A percentile compares a stretch with the other conserved stretches of the same genome.
Conservation (phyloP, 1,140 invertebrate genomes). For the Drosophila sp. region DNA sequence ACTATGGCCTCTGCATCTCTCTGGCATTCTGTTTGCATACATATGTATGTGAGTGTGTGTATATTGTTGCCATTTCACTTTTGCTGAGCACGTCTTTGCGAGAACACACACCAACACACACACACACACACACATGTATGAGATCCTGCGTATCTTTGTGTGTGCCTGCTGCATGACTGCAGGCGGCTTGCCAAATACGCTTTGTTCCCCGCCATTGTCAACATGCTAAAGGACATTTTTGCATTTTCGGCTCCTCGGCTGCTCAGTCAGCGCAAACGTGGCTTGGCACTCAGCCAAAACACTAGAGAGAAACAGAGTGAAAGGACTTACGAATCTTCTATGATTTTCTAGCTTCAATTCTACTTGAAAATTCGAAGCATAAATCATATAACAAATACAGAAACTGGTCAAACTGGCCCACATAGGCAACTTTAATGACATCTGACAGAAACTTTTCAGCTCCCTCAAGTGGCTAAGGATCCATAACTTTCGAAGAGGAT, state of each 20-base stretch:
- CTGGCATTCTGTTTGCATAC: conserved; percentile 23
- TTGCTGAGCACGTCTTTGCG: conserved; percentile 69
- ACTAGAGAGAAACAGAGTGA: conserved; percentile 9
- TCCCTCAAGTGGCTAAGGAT: conserved; percentile 33
- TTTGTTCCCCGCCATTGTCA: conserved; percentile 76
- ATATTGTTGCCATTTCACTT: conserved; percentile 76
- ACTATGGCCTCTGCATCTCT: conserved; percentile 16
- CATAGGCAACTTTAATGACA: conserved; percentile 71
- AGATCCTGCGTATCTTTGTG: conserved; percentile 33
- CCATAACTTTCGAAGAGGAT: conserved; percentile 35
- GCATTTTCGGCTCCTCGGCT: conserved; percentile 72
- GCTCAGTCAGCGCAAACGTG: conserved; percentile 73
- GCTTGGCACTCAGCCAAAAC: conserved; percentile 59
- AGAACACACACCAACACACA: conserved; percentile 30
- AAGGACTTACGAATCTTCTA: conserved; percentile 20
- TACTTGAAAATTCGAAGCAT: conserved; percentile 60
- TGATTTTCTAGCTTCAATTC: conserved; percentile 75
- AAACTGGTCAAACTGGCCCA: conserved; percentile 64
- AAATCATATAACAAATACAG: conserved; percentile 50
- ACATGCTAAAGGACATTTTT: conserved; percentile 70
- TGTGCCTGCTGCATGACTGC: conserved; percentile 61
- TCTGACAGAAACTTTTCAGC: conserved; percentile 39
- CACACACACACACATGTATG: conserved; percentile 10
- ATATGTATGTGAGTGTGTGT: conserved; percentile 24
- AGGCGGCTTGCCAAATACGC: conserved; percentile 76